Conservation (phyloP, 2,888 invertebrate genomes). For the Zygogramma bicolorata region DNA sequence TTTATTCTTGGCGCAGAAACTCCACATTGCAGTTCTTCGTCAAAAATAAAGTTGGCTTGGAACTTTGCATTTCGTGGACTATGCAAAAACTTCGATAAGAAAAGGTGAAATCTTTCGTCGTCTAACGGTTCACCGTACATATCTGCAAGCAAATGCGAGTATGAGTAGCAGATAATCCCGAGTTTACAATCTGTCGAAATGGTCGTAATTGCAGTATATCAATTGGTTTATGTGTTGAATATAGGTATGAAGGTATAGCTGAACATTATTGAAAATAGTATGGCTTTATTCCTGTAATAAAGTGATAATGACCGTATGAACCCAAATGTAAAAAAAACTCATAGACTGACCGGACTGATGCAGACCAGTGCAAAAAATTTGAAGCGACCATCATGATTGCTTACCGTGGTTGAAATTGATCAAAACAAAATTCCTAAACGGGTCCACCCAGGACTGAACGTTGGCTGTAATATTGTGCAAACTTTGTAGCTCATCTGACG, state of each 20-base stretch:
- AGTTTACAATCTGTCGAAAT: too few species aligned
- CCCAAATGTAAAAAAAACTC: too few species aligned
- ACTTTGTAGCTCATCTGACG: slow-evolving; percentile 70
- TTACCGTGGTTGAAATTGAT: slow-evolving; percentile 70
- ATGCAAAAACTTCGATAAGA: slow-evolving; percentile 78
- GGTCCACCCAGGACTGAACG: slow-evolving; percentile 75
- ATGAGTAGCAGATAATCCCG: too few species aligned
- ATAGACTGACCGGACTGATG: too few species aligned
- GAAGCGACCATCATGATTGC: background rate
- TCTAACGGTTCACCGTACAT: slow-evolving; percentile 65
- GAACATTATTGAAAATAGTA: too few species aligned
- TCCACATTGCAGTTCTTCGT: slow-evolving; percentile 73
- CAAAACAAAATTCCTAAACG: slow-evolving; percentile 74
- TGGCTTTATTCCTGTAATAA: too few species aligned
- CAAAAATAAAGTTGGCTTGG: slow-evolving; percentile 77
- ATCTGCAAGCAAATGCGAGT: slow-evolving; percentile 63
- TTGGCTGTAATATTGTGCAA: slow-evolving; percentile 70
- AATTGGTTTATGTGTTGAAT: too few species aligned
- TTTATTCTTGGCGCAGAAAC: slow-evolving; percentile 70
- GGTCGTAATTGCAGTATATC: too few species aligned
- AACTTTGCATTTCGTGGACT: slow-evolving; percentile 78
- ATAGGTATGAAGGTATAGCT: too few species aligned
- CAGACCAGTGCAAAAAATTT: background rate
- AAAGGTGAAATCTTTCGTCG: slow-evolving; percentile 72
- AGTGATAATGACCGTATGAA: too few species aligned